Evolutionary conservation across 2,888 invertebrate genomes (phyloP).

Genomic region (Caenorhabditis angaria): DNA sequence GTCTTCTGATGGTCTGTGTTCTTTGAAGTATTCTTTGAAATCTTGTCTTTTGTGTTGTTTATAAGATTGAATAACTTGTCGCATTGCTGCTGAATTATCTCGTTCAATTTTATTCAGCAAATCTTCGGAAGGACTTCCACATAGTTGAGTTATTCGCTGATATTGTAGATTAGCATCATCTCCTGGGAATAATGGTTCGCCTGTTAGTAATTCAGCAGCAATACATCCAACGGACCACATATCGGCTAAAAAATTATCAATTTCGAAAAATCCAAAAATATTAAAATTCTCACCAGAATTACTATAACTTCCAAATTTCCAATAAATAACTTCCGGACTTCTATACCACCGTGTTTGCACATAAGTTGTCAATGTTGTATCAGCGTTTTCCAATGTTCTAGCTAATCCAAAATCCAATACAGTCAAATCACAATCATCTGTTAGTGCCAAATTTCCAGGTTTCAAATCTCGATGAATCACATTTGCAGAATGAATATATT

Average conservation of each 20-base stretch:
- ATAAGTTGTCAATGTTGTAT: conserved; percentile 54
- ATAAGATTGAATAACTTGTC: conserved; percentile 55
- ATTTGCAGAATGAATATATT: conserved; percentile 74
- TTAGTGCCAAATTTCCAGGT: conserved; percentile 66
- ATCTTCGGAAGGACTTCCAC: conserved; percentile 64
- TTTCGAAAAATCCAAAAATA: not conserved
- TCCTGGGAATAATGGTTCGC: conserved; percentile 62
- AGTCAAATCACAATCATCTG: conserved; percentile 61
- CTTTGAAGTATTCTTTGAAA: conserved; percentile 49
- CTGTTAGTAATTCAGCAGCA: conserved; percentile 65
- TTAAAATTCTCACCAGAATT: conserved; percentile 38
- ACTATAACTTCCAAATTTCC: conserved; percentile 64
- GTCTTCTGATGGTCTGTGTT: conserved; percentile 28
- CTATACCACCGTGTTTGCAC: conserved; percentile 70
- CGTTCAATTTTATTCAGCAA: conserved; percentile 63
- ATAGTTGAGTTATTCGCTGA: conserved; percentile 61
- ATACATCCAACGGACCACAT: conserved; percentile 71
- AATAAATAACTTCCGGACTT: conserved; percentile 70
- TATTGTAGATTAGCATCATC: conserved; percentile 61
- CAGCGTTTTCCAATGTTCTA: conserved; percentile 56
- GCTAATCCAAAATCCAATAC: conserved; percentile 70
- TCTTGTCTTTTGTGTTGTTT: conserved; percentile 26
- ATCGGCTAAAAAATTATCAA: conserved; percentile 47
- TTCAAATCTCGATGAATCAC: conserved; percentile 70
- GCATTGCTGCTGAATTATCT: conserved; percentile 53